These are phyloP conservation scores for Charadrius vociferus DNA, from an alignment of 2,113 vertebrate genomes.

Conservation along the genomic window DNA sequence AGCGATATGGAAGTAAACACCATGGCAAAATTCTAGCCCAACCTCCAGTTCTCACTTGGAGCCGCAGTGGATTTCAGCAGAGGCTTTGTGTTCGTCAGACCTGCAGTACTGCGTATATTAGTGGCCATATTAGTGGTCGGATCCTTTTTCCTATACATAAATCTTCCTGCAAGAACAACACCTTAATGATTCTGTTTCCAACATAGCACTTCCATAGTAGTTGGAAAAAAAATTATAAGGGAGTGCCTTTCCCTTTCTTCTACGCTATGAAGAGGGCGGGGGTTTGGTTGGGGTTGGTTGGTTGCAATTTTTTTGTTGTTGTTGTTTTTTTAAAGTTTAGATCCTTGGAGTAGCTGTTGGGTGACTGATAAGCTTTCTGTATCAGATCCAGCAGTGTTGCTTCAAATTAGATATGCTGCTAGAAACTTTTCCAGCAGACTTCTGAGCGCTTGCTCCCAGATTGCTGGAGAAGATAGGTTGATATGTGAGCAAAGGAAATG, in stretches of 20 bases:
- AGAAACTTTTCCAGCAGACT: neutral
- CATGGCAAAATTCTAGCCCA: neutral
- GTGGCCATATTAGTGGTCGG: neutral
- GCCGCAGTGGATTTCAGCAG: neutral
- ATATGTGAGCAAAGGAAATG: neutral
- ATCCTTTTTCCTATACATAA: neutral
- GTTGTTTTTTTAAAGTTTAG: neutral
- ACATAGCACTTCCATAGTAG: neutral
- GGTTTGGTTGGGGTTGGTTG: neutral
- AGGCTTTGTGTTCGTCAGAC: neutral
- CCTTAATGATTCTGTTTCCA: neutral
- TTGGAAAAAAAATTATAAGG: neutral
- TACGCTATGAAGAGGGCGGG: no score
- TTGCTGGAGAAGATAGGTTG: neutral
- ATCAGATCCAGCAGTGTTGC: no score
- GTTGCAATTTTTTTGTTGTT: neutral
- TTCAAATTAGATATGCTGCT: neutral
- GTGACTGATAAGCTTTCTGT: neutral
- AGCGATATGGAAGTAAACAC: neutral
- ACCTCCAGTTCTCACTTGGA: neutral
- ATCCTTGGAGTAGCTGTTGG: neutral
- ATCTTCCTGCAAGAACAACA: neutral
- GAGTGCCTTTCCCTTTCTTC: neutral
- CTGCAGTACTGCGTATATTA: neutral
- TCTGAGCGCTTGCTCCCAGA: fast-evolving